Percentiles rank a stretch among this genome's conserved stretches.
phyloP scores from a whole-genome alignment of 35 echinoderm and acorn worm genomes.

The Amphiura filiformis region DNA sequence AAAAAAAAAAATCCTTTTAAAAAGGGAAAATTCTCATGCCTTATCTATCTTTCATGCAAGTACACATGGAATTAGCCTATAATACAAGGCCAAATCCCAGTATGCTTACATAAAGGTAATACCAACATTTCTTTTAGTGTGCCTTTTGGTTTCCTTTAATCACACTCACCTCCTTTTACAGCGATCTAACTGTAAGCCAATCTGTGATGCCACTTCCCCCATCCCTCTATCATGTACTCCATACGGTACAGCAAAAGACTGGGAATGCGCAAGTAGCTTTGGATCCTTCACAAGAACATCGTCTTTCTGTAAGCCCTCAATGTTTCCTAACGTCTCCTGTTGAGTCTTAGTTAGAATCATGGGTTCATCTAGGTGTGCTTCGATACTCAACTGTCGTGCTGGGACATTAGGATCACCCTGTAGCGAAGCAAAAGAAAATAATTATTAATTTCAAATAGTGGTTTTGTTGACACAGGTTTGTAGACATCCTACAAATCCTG shows the following conservation, averaged over 20 bases:
- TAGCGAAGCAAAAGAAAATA: not conserved
- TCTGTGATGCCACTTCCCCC: constrained; percentile 17
- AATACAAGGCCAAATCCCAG: no score
- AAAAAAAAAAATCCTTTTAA: no score
- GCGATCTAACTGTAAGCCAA: constrained; percentile 26
- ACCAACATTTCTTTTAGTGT: no score
- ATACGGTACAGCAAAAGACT: constrained; percentile 61
- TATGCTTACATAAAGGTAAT: no score
- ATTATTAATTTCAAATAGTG: not conserved
- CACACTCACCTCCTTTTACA: constrained; percentile 72
- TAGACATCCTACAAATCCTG: no score
- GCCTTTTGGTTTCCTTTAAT: no score
- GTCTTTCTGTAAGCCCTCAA: constrained; percentile 45
- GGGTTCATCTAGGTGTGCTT: constrained; percentile 73
- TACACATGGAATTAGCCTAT: no score
- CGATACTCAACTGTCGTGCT: constrained; percentile 70
- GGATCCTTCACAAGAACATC: constrained; percentile 28
- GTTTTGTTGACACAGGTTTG: no score
- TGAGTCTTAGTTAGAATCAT: constrained; percentile 60
- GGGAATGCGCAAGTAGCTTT: not conserved
- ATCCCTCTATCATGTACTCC: constrained; percentile 76
- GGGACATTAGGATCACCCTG: constrained; percentile 98
- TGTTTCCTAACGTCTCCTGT: constrained; percentile 42
- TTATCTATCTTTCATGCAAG: no score
- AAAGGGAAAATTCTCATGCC: no score